Base-by-base conservation (phyloP, 2,113 vertebrate genomes). In the Mustelus asterias region DNA sequence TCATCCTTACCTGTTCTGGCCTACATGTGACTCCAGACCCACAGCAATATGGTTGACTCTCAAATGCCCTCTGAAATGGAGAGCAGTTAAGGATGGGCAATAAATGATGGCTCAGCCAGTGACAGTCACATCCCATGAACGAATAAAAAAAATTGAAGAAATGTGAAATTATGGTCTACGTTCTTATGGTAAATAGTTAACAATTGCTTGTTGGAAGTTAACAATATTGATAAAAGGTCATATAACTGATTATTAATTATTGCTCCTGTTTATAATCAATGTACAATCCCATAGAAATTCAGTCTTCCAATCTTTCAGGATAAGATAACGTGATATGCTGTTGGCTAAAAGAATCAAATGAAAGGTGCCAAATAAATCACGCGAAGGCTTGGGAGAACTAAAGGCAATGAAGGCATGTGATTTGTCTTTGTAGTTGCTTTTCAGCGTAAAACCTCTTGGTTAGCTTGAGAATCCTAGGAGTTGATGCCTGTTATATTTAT, bases 331-430 rank as follows among this genome's bases (percentile, higher is more conserved):
- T 96, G 76, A 20, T 26, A 86, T 83, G 18, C 5, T 97, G 97
- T 96, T 96, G 94, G 95, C 41, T 33, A 58, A 20, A 26, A 96
- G 97, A 89, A n/a, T 98, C 96, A 0, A 95, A 96, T 97, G 97
- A 97, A 97, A 95, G 96, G 96, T 96, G 96, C 96, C 96, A 96
- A 96, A 70, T 58, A 96, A 95, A 88, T 94, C 58, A 96, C 96
- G 98, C 98, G 96, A 97, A 97, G 96, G 96, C 98, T 98, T 97
- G 96, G 97, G 96, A 96, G 97, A 96, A 96, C 96, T 54, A 4
- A 95, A 95, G 78, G 96, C 95, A 96, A 96, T 96, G 86, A 94
- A 96, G 97, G 97, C 96, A 96, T 97, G 97, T 96, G 96, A 95
- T 54, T 48, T 72, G 20, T 95, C 69, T 72, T 41, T 72, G 65